Conservation (phyloP, 2,888 invertebrate species). For the Sarcophaga variegata region DNA sequence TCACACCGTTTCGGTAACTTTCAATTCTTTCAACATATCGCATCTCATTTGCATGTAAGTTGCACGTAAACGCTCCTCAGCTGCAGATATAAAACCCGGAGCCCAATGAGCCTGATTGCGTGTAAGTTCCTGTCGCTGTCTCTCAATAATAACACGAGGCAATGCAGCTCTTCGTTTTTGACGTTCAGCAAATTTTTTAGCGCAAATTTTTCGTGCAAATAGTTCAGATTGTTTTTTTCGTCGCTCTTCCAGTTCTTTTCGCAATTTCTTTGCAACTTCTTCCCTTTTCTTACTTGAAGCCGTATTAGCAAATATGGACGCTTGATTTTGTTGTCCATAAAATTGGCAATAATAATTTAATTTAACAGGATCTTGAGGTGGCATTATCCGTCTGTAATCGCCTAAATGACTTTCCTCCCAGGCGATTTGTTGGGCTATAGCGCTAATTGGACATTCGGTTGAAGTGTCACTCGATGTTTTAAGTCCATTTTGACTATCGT, state of each 20-base stretch:
- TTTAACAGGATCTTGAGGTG: slow-evolving; percentile 82
- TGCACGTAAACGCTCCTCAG: slow-evolving; percentile 87
- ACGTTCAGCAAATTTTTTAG: slow-evolving; percentile 70
- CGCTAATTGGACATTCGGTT: slow-evolving; percentile 76
- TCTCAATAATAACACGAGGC: slow-evolving; percentile 83
- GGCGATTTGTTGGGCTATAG: slow-evolving; percentile 85
- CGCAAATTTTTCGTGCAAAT: slow-evolving; percentile 48
- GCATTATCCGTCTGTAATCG: slow-evolving; percentile 87
- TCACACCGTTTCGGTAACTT: slow-evolving; percentile 76
- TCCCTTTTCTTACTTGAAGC: slow-evolving; percentile 90
- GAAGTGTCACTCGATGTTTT: slow-evolving; percentile 16
- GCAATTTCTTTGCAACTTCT: slow-evolving; percentile 87
- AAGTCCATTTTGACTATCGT: not conserved
- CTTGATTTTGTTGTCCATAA: slow-evolving; percentile 88
- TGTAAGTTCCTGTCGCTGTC: slow-evolving; percentile 71
- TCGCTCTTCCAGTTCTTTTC: slow-evolving; percentile 84
- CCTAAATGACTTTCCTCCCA: slow-evolving; percentile 91
- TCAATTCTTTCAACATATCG: slow-evolving; percentile 74
- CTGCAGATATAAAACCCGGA: slow-evolving; percentile 78
- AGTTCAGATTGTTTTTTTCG: slow-evolving; percentile 75
- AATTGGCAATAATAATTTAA: slow-evolving; percentile 85
- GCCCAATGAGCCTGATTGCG: slow-evolving; percentile 76
- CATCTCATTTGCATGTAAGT: slow-evolving; percentile 76
- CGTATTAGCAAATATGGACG: slow-evolving; percentile 86
- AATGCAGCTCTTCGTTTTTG: slow-evolving; percentile 68